A percentile compares a stretch with the other conserved stretches of the same genome.
phyloP scores from a whole-genome alignment of 2,113 vertebrate species.

The Oenanthe oenanthe region DNA sequence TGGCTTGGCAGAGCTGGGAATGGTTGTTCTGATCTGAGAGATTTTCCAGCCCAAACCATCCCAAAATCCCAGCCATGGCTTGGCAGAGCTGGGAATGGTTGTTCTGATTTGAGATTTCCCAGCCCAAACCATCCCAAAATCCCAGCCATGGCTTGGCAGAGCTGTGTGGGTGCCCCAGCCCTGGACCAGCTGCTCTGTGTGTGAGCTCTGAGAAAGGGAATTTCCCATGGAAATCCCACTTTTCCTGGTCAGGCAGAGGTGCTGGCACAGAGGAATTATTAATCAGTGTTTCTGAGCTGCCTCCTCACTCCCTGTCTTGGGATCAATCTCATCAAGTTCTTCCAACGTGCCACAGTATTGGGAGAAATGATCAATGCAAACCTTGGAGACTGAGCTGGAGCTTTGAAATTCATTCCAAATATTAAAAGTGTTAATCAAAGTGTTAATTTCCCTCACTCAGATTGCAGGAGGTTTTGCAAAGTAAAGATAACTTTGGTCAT shows the following conservation, averaged over 20 bases:
- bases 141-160: background rate
- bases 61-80: too few species aligned
- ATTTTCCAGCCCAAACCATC: too few species aligned
- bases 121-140: background rate
- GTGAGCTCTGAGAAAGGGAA: background rate
- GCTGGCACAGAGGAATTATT: background rate
- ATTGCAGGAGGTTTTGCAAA: background rate
- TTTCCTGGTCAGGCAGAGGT: background rate
- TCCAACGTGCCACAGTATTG: background rate
- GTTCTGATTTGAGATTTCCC: background rate
- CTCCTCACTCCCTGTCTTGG: background rate
- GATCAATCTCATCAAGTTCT: background rate
- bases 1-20: background rate
- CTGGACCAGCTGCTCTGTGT: background rate
- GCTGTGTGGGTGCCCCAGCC: background rate
- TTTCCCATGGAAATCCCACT: background rate
- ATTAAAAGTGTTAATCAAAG: background rate
- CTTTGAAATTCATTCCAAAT: background rate
- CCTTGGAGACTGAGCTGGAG: background rate
- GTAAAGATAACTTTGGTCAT: background rate
- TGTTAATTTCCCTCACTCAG: background rate
- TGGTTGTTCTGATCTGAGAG: fast-evolving
- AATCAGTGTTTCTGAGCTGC: background rate
- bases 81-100: background rate
- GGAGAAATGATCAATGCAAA: background rate